phyloP scores from a whole-genome alignment of 2,797 vertebrate species.

The Luscinia megarhynchos region DNA sequence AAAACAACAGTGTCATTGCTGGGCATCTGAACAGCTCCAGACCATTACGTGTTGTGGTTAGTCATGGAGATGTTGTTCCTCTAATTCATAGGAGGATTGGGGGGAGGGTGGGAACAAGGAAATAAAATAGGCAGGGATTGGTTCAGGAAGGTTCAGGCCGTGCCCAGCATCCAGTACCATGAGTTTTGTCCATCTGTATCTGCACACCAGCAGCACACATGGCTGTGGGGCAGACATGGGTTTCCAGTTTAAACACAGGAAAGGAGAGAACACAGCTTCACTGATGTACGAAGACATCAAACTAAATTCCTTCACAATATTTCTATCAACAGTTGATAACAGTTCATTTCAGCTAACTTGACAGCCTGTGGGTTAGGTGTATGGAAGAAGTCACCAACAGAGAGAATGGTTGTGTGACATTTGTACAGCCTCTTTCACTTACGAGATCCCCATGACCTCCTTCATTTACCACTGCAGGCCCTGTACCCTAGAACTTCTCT shows the following conservation, averaged over 20 bases:
- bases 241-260: not conserved
- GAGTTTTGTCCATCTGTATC: rapidly evolving
- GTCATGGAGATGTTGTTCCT: not conserved
- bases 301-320: not conserved
- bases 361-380: not conserved
- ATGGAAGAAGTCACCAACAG: not conserved
- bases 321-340: not conserved
- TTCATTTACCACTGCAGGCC: not conserved
- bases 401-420: not conserved
- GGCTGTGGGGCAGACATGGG: not conserved
- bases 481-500: not conserved
- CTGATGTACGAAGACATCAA: not conserved
- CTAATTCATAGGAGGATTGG: not conserved
- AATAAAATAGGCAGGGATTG: not conserved
- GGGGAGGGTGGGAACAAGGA: rapidly evolving
- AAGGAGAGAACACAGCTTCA: not conserved
- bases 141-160: not conserved
- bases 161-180: not conserved
- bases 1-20: rapidly evolving
- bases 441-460: not conserved
- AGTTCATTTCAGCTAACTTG: not conserved
- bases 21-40: not conserved
- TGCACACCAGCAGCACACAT: rapidly evolving
- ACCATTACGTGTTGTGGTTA: not conserved
- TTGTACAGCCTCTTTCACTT: not conserved